These are phyloP conservation scores for Aplidium turbinatum DNA, from an alignment of 23 tunicate species.

Conservation along the genomic window DNA sequence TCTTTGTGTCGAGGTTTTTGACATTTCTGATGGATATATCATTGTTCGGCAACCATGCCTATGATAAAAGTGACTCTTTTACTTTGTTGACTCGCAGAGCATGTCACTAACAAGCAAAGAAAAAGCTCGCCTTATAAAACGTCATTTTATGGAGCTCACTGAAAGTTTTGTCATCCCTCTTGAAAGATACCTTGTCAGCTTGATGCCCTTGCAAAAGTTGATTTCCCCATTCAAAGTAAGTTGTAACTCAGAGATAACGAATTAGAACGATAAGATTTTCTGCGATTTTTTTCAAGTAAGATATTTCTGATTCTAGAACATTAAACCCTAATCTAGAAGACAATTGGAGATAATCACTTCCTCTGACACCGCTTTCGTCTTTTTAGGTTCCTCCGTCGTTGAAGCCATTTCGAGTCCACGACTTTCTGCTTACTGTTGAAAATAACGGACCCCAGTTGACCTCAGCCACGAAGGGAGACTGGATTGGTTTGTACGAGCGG, in stretches of 20 bases:
- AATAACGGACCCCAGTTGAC: slow-evolving; percentile 78
- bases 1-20: too few species aligned
- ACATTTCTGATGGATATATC: too few species aligned
- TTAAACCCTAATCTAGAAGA: too few species aligned
- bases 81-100: too few species aligned
- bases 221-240: slow-evolving; percentile 74
- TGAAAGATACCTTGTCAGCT: slow-evolving; percentile 83
- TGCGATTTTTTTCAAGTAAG: too few species aligned
- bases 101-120: neutral
- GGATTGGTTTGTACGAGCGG: slow-evolving; percentile 72
- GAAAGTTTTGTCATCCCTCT: slow-evolving; percentile 88
- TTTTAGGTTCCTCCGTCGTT: slow-evolving; percentile 76
- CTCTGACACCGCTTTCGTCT: too few species aligned
- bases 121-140: slow-evolving; percentile 36
- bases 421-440: slow-evolving; percentile 63
- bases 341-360: too few species aligned
- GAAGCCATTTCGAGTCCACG: slow-evolving; percentile 65
- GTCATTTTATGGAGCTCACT: slow-evolving; percentile 84
- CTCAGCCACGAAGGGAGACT: slow-evolving; percentile 71
- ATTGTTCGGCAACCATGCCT: too few species aligned
- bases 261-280: too few species aligned
- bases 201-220: slow-evolving; percentile 86
- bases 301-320: too few species aligned
- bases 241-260: too few species aligned
- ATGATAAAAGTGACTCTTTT: too few species aligned